Conservation (phyloP, 1,140 invertebrate genomes). For the Dufourea novaeangliae region DNA sequence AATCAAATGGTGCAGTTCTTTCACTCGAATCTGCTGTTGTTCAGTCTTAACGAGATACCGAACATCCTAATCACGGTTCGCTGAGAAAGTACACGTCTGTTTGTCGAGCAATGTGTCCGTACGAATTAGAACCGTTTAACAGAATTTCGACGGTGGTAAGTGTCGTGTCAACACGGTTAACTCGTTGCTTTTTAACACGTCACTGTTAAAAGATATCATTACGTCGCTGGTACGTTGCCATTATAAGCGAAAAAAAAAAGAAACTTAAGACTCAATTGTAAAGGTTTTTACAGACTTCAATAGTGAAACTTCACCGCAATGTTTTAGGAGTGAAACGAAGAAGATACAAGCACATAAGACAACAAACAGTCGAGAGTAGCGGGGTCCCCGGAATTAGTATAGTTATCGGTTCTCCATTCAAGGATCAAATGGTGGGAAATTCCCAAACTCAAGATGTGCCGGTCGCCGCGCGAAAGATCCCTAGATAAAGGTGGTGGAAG, state of each 20-base stretch:
- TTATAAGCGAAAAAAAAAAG: background rate
- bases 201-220: constrained; percentile 5
- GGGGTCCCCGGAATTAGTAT: constrained; percentile 22
- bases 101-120: background rate
- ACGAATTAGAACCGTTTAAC: constrained; percentile 24
- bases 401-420: constrained; percentile 28
- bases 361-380: background rate
- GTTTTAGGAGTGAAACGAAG: background rate
- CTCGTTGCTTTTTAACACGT: constrained; percentile 20
- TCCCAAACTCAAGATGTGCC: background rate
- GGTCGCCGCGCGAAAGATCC: background rate
- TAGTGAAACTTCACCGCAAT: background rate
- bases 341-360: background rate
- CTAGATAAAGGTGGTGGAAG: constrained; percentile 23
- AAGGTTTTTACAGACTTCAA: too few relatives aligned
- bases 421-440: constrained; percentile 24
- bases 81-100: constrained; percentile 2
- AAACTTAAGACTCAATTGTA: too few relatives aligned
- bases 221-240: too few relatives aligned
- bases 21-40: too few relatives aligned
- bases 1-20: too few relatives aligned
- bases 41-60: background rate
- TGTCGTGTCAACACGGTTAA: constrained; percentile 15
- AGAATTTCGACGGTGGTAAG: constrained; percentile 13
- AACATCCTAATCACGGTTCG: background rate